Base-by-base conservation (phyloP, 2,797 vertebrate genomes). In the Falco cherrug region DNA sequence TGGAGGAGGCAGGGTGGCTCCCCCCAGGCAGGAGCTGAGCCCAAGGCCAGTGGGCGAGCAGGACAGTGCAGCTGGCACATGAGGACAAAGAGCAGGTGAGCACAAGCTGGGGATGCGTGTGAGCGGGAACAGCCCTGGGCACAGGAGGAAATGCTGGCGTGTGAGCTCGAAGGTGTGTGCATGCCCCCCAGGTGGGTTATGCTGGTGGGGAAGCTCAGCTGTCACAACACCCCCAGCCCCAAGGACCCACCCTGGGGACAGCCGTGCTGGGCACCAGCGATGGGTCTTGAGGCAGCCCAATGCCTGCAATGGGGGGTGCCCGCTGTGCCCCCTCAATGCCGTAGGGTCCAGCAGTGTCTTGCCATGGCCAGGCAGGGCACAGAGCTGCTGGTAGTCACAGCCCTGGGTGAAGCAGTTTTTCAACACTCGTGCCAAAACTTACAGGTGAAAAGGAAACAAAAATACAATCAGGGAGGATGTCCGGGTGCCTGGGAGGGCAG, bases 231-330 rank as follows among this genome's bases (percentile, higher is more conserved):
- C 45, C 70, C 31, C 28, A 37, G 22, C 26, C 26, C 54, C 5
- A 35, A 48, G 31, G 28, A 61, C 21, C 15, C 29, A n/a, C 5
- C 1, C 6, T 1, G 9, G 20, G 53, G 37, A 76, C 16, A 61
- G 35, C 37, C 0, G 2, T 50, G 48, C 37, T 0, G 0, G 71
- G 47, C 21, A 64, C 7, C 17, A 1, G 1, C 48, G 5, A 15
- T 8, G 16, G 22, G 14, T 18, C 6, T 47, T 0, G 1, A 10
- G 47, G 50, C 3, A 57, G 48, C 31, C n/a, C 16, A 22, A 24
- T 8, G 5, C 16, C 47, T 5, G 11, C 24, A 51, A 28, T 6
- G 18, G 31, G 57, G 28, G 4, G 17, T 84, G 47, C 19, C 41
- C 4, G 0, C 76, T 45, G 56, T 2, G 0, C 15, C 51, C 59